These are phyloP conservation scores for Ascaphus truei DNA, from an alignment of 2,113 vertebrate species.

Conservation along the genomic window DNA sequence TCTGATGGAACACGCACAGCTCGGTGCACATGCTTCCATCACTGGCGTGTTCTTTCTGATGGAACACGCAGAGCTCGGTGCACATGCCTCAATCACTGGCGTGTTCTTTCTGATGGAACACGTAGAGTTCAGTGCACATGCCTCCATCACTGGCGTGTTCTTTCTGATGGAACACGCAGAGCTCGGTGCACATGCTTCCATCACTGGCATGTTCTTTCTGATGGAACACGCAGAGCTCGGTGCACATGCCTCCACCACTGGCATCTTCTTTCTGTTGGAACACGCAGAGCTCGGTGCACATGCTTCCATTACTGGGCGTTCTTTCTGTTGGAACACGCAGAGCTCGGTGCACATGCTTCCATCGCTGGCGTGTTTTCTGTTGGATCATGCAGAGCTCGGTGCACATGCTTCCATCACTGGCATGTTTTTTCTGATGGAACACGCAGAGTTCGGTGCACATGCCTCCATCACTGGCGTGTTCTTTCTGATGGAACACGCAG, in stretches of 20 bases:
- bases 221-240: slow-evolving; percentile 63
- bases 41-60: slow-evolving; percentile 65
- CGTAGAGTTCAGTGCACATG: too few species aligned
- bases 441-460: slow-evolving; percentile 56
- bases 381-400: slow-evolving; percentile 62
- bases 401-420: slow-evolving; percentile 56
- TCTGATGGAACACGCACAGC: slow-evolving; percentile 61
- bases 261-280: slow-evolving; percentile 59
- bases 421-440: slow-evolving; percentile 64
- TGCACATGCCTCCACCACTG: slow-evolving; percentile 54
- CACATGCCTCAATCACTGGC: slow-evolving; percentile 59
- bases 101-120: too few species aligned
- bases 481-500: slow-evolving; percentile 61
- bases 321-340: slow-evolving; percentile 61
- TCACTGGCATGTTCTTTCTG: slow-evolving; percentile 60
- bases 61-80: slow-evolving; percentile 60
- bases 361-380: slow-evolving; percentile 59
- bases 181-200: slow-evolving; percentile 54
- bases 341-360: slow-evolving; percentile 55
- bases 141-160: too few species aligned
- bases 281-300: slow-evolving; percentile 57
- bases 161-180: slow-evolving; percentile 61
- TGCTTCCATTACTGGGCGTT: slow-evolving; percentile 60
- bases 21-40: slow-evolving; percentile 51
- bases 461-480: slow-evolving; percentile 61